Evolutionary conservation across 92 coral and sea anemone genomes (phyloP).

Genomic region (Paragorgia papillata): DNA sequence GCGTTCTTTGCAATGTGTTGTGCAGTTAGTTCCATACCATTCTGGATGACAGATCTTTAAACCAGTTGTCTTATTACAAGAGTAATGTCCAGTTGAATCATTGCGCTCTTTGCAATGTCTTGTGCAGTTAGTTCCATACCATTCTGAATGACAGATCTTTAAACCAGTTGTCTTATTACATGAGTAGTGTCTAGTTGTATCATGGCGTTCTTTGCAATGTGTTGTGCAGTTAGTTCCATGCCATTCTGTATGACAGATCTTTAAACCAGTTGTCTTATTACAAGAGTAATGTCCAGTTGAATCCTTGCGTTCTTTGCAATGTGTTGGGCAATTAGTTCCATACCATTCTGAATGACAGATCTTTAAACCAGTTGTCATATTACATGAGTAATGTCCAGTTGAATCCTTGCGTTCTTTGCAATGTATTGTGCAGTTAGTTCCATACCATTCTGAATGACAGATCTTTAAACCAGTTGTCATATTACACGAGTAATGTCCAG

Average conservation of each 20-base stretch:
- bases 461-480: background rate
- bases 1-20: too few relatives aligned
- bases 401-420: conserved; percentile 32
- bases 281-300: conserved; percentile 22
- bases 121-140: conserved; percentile 28
- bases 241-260: conserved; percentile 41
- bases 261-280: conserved; percentile 48
- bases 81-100: background rate
- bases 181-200: conserved; percentile 6
- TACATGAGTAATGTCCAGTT: conserved; percentile 37
- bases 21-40: too few relatives aligned
- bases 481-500: conserved; percentile 48
- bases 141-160: conserved; percentile 43
- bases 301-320: conserved; percentile 20
- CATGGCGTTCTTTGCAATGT: conserved; percentile 15
- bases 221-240: conserved; percentile 18
- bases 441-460: conserved; percentile 31
- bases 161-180: conserved; percentile 45
- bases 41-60: too few relatives aligned
- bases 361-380: conserved; percentile 9
- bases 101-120: conserved; percentile 12
- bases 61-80: background rate
- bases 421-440: conserved; percentile 7
- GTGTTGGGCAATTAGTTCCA: conserved; percentile 30
- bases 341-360: conserved; percentile 32